A percentile compares a stretch with the other conserved stretches of the same genome.
phyloP scores from a whole-genome alignment of 92 coral and sea anemone species.

The Diadumene lineata region DNA sequence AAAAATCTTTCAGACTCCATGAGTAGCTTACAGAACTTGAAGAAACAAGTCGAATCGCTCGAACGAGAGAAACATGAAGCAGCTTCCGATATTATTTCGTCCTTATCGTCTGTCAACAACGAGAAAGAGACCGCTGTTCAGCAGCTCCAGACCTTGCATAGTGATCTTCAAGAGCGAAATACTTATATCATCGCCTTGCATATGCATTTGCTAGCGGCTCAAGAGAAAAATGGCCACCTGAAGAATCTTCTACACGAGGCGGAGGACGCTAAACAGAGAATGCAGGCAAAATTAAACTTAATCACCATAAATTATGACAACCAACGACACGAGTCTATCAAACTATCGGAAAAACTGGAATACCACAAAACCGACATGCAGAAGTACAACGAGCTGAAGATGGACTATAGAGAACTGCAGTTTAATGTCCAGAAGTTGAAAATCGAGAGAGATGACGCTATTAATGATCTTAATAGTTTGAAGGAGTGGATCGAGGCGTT shows the following conservation, averaged over 20 bases:
- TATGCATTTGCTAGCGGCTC: conserved; percentile 83
- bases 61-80: conserved; percentile 64
- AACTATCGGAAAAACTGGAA: conserved; percentile 74
- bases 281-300: conserved; percentile 59
- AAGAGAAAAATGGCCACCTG: conserved; percentile 76
- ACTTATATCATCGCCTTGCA: conserved; percentile 90
- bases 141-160: conserved; percentile 58
- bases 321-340: conserved; percentile 92
- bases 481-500: conserved; percentile 89
- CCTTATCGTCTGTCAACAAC: conserved; percentile 67
- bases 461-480: conserved; percentile 69
- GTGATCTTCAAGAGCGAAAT: conserved; percentile 83
- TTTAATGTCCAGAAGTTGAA: conserved; percentile 69
- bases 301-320: conserved; percentile 71
- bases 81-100: conserved; percentile 50
- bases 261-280: conserved; percentile 46
- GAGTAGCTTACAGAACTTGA: conserved; percentile 58
- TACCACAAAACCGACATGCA: conserved; percentile 83
- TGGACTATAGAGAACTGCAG: conserved; percentile 76
- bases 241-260: conserved; percentile 59
- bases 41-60: conserved; percentile 60
- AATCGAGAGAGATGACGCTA: conserved; percentile 69
- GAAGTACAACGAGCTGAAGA: conserved; percentile 71
- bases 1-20: conserved; percentile 53
- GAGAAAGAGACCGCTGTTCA: conserved; percentile 57